Conservation (phyloP, 2,797 vertebrate species). For the Tympanoctomys barrerae region DNA sequence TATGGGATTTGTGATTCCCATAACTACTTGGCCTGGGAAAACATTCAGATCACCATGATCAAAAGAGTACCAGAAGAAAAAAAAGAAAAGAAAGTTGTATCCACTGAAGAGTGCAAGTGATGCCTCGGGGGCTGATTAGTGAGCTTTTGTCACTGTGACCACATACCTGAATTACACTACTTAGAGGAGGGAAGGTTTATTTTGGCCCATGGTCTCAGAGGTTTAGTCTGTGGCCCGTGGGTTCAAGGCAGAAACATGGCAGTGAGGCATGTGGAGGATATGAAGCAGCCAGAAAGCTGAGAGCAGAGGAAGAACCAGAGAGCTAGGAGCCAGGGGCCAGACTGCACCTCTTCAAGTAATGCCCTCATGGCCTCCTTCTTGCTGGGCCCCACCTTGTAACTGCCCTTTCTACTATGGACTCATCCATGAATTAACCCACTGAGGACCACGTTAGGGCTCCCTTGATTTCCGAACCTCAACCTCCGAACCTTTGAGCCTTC, state of each 20-base stretch:
- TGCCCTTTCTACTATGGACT: neutral
- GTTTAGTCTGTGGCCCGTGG: neutral
- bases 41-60: neutral
- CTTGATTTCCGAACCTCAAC: neutral
- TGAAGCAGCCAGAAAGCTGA: neutral
- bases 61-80: neutral
- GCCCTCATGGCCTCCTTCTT: neutral
- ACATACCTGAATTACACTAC: neutral
- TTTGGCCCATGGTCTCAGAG: neutral
- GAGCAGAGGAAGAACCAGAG: neutral
- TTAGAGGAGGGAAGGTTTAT: neutral
- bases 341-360: neutral
- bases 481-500: neutral
- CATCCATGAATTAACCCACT: neutral
- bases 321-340: neutral
- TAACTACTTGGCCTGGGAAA: neutral
- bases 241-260: neutral
- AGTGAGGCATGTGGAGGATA: neutral
- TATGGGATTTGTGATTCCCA: neutral
- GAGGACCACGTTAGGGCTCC: no score
- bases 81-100: neutral
- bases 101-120: neutral
- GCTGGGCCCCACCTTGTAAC: neutral
- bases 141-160: neutral
- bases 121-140: fast-evolving